A percentile compares a stretch with the other conserved stretches of the same genome.
phyloP scores from a whole-genome alignment of 2,888 invertebrate genomes.

The Diaprepes abbreviatus region DNA sequence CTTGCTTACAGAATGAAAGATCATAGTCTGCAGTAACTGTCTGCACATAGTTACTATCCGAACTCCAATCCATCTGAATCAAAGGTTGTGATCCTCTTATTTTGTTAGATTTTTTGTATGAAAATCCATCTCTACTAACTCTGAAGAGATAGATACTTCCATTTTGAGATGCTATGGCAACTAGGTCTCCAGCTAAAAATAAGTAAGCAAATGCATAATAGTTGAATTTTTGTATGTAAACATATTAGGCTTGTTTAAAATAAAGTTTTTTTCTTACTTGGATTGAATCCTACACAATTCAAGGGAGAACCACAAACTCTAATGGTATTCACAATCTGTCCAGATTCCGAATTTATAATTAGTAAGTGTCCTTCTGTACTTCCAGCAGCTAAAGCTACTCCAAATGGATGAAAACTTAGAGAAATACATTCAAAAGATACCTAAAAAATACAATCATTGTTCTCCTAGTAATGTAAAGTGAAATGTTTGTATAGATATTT shows the following conservation, averaged over 20 bases:
- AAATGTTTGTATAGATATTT: too few species aligned
- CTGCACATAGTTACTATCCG: conserved; percentile 88
- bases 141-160: conserved; percentile 87
- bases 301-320: conserved; percentile 90
- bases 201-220: too few species aligned
- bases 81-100: conserved; percentile 88
- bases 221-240: too few species aligned
- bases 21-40: conserved; percentile 93
- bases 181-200: conserved; percentile 82
- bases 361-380: conserved; percentile 91
- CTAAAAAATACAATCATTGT: conserved; percentile 66
- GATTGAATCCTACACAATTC: conserved; percentile 89
- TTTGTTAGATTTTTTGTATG: conserved; percentile 91
- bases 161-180: conserved; percentile 93
- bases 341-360: conserved; percentile 88
- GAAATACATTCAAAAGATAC: conserved; percentile 91
- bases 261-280: conserved; percentile 77
- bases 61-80: conserved; percentile 92
- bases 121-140: conserved; percentile 90
- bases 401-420: conserved; percentile 89
- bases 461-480: too few species aligned
- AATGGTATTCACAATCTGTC: conserved; percentile 86
- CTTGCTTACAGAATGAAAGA: conserved; percentile 84
- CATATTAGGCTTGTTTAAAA: too few species aligned
- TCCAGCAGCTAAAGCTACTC: conserved; percentile 88